Conservation (phyloP, 1,140 invertebrate species). For the Brachionus asplanchnoidis region DNA sequence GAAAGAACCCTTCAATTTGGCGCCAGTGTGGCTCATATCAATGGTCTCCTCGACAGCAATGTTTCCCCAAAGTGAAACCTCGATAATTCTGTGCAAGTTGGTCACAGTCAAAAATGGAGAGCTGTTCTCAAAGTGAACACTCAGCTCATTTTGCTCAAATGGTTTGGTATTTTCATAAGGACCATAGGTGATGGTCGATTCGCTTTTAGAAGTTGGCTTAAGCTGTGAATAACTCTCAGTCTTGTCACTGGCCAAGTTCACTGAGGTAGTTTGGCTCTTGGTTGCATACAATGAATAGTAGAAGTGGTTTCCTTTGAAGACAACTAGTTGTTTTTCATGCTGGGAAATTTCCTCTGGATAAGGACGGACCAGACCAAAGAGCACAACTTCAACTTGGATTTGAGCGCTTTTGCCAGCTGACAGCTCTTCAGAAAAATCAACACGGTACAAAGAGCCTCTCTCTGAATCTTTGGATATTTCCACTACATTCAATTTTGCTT, state of each 20-base stretch:
- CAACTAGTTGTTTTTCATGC: constrained; percentile 84
- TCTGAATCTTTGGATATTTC: neutral
- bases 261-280: constrained; percentile 71
- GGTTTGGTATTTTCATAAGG: constrained; percentile 72
- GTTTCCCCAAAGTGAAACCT: constrained; percentile 98
- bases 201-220: constrained; percentile 74
- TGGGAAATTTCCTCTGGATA: constrained; percentile 82
- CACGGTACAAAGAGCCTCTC: neutral
- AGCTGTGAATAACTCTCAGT: constrained; percentile 78
- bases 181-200: constrained; percentile 76
- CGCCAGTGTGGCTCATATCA: constrained; percentile 84
- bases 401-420: neutral
- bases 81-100: constrained; percentile 75
- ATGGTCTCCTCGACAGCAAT: constrained; percentile 92
- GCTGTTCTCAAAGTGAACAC: constrained; percentile 91
- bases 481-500: constrained; percentile 3
- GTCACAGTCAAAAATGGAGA: constrained; percentile 87
- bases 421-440: neutral
- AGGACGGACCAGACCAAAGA: constrained; percentile 69
- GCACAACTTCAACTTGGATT: constrained; percentile 56
- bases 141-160: constrained; percentile 64
- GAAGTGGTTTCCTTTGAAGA: constrained; percentile 76
- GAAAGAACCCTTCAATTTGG: constrained; percentile 86
- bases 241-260: constrained; percentile 70
- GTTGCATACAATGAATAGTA: constrained; percentile 76